These are phyloP conservation scores for Orthosia incerta DNA, from an alignment of 2,888 invertebrate genomes.

Conservation along the genomic window DNA sequence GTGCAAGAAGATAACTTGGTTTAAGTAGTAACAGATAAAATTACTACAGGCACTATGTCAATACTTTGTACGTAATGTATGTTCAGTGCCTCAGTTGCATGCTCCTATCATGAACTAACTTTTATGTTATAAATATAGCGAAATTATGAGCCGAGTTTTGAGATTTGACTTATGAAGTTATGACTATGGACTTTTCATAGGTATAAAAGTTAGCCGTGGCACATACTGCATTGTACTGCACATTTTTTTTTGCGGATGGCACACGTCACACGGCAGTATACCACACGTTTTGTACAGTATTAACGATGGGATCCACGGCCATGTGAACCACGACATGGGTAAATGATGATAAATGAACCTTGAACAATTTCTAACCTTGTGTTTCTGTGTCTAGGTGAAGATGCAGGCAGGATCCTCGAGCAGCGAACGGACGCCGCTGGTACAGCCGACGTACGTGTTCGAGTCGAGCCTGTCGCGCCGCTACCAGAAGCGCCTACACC, in stretches of 20 bases:
- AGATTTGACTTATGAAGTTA: too few species aligned
- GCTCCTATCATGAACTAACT: neutral
- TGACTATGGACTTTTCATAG: too few species aligned
- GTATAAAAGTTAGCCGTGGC: too few species aligned
- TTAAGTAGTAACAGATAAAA: slow-evolving; percentile 30
- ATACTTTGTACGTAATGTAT: neutral
- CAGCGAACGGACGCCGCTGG: slow-evolving; percentile 89
- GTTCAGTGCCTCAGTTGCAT: neutral
- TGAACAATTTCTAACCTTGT: neutral
- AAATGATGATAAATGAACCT: neutral
- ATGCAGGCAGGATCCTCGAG: slow-evolving; percentile 81
- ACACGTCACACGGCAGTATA: too few species aligned
- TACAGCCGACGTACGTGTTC: slow-evolving; percentile 90
- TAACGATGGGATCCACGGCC: too few species aligned
- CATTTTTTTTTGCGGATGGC: too few species aligned
- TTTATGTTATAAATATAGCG: neutral
- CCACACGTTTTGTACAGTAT: too few species aligned
- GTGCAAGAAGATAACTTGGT: slow-evolving; percentile 19
- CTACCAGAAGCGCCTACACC: slow-evolving; percentile 87
- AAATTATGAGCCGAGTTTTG: too few species aligned
- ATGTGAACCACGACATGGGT: too few species aligned
- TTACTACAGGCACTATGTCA: slow-evolving; percentile 14
- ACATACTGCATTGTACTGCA: too few species aligned
- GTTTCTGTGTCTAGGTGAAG: slow-evolving; percentile 49
- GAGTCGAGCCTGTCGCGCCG: slow-evolving; percentile 86